Conservation (phyloP, 2,797 vertebrate species). For the Aldrovandia affinis region DNA sequence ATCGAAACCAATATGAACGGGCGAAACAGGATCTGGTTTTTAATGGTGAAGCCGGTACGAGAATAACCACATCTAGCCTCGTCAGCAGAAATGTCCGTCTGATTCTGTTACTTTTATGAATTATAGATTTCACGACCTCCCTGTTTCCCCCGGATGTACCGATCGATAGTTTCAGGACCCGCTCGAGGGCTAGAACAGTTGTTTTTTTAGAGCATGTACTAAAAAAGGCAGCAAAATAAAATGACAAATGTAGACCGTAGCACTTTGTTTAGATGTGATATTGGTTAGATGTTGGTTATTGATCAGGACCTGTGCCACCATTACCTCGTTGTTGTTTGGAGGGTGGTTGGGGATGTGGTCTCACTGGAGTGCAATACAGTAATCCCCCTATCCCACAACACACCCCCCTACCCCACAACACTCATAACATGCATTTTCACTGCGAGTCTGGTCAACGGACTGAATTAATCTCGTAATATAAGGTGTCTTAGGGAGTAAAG, state of each 20-base stretch:
- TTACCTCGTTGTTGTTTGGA: background rate
- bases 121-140: constrained; percentile 66
- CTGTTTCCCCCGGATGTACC: constrained; percentile 46
- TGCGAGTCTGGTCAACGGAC: background rate
- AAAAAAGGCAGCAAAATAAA: background rate
- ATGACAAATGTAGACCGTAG: background rate
- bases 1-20: constrained; percentile 55
- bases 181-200: constrained; percentile 8
- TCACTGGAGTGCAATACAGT: background rate
- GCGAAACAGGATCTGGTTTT: constrained; percentile 59
- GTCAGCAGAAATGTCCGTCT: constrained; percentile 66
- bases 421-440: constrained; percentile 1
- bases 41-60: constrained; percentile 54
- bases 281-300: background rate
- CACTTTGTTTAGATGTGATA: constrained; percentile 2
- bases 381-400: background rate
- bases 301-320: background rate
- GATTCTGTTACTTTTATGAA: constrained; percentile 63
- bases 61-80: constrained; percentile 48
- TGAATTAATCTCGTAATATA: too few species aligned
- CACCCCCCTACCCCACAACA: background rate
- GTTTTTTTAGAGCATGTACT: constrained; percentile 12
- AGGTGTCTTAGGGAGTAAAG: too few species aligned
- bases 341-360: background rate
- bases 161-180: constrained; percentile 53